phyloP scores from a whole-genome alignment of 2,113 vertebrate genomes.

The Nanorana parkeri region DNA sequence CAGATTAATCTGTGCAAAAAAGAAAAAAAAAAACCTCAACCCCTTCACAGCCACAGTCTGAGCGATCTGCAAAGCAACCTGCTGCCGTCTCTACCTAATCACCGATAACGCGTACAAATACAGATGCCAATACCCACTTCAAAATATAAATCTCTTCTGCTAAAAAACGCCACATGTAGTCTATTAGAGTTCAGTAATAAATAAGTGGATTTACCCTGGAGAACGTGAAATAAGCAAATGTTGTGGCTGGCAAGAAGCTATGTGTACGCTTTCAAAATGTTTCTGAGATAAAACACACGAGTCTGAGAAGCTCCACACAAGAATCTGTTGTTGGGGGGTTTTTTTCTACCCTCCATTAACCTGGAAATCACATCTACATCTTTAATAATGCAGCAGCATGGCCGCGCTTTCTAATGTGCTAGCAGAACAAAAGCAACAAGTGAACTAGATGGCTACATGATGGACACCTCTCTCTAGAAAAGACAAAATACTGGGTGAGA shows the following conservation, averaged over 20 bases:
- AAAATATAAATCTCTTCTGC: constrained; percentile 42
- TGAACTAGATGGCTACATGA: not conserved
- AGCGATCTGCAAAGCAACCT: constrained; percentile 20
- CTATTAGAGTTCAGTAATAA: constrained; percentile 34
- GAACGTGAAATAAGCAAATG: constrained; percentile 51
- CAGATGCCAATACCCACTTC: constrained; percentile 42
- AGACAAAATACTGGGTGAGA: too few relatives aligned
- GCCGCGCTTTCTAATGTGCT: not conserved
- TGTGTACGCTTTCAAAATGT: constrained; percentile 44
- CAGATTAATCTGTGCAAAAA: constrained; percentile 8
- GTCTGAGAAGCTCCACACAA: constrained; percentile 8
- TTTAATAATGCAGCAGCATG: not conserved
- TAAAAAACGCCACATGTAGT: constrained; percentile 37
- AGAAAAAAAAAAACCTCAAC: not conserved
- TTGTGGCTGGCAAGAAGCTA: constrained; percentile 47
- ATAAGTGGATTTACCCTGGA: constrained; percentile 45
- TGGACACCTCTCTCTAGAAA: too few relatives aligned
- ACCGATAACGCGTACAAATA: constrained; percentile 33
- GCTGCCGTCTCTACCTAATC: constrained; percentile 9
- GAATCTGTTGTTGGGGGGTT: constrained; percentile 2
- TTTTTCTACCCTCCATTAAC: not conserved
- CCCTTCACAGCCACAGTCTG: not conserved
- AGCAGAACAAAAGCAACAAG: not conserved
- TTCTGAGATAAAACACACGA: constrained; percentile 43
- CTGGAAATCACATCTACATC: constrained; percentile 13